Evolutionary conservation across 2,797 vertebrate genomes (phyloP).

Genomic region (Galago senegalensis): DNA sequence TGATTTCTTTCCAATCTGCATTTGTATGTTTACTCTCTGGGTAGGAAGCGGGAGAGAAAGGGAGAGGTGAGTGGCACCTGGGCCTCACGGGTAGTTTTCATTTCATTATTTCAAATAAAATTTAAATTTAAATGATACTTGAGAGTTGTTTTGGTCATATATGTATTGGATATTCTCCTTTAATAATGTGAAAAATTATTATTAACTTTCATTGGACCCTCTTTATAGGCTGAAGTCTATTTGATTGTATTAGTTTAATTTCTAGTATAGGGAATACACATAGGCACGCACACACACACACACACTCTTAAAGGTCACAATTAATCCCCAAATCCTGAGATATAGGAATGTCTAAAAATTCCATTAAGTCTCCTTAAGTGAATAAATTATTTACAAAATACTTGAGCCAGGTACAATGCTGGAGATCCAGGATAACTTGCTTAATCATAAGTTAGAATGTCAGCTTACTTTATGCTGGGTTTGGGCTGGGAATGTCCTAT

Average conservation of each 20-base stretch:
- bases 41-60: background rate
- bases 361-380: background rate
- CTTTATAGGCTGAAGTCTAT: background rate
- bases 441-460: background rate
- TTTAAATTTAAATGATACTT: constrained; percentile 27
- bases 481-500: background rate
- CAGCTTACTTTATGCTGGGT: background rate
- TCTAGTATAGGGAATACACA: background rate
- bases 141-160: constrained; percentile 10
- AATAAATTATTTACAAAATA: constrained; percentile 28
- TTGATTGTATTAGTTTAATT: constrained; percentile 53
- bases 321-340: constrained; percentile 35
- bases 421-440: background rate
- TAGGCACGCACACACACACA: background rate
- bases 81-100: background rate
- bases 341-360: background rate
- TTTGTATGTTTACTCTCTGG: background rate
- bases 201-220: background rate
- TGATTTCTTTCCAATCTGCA: background rate
- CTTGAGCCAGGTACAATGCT: background rate
- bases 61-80: background rate
- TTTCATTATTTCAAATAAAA: constrained; percentile 22
- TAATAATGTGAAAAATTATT: constrained; percentile 39
- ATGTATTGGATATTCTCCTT: constrained; percentile 20
- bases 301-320: background rate